Evolutionary conservation across 2,888 invertebrate species (phyloP), one percentile per base, ranked within the genome.

Genomic region (Microplitis deprimator): DNA sequence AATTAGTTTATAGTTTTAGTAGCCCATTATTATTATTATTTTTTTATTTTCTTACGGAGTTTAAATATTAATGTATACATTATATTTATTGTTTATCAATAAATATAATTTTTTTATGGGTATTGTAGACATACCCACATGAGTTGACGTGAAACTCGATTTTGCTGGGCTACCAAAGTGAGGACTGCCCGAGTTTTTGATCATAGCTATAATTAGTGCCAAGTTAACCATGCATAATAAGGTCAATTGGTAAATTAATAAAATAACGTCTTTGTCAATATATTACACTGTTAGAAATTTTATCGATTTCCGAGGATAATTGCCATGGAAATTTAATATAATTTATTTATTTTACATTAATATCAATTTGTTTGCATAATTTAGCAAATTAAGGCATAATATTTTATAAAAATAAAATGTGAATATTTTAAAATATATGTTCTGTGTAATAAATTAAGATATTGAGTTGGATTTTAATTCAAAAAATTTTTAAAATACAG

Each of bases 141-240:
- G 81, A 76, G 82, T 80, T 76, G 86, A 82, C 77, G 85, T 81
- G 67, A 85, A 82, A 81, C 81, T 82, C 79, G 86, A 84, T 81
- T 84, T 84, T 81, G 85, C 88, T 80, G 89, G 89, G 78, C 89
- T 89, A 85, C 89, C 89, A 72, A 85, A 84, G 84, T 87, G 86
- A 74, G 88, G 88, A 83, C 88, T 88, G 79, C 82, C 81, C 67
- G 88, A 86, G 81, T 83, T 85, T 84, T 88, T 88, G 79, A 86
- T 86, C 77, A 83, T 81, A 75, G 85, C 88, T 88, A 85, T 74
- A 79, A 68, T 73, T 70, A 67, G 59, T 62, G 70, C 68, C 41
- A 68, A 68, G 50, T 72, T 39, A 72, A 38, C 60, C 5, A 72
- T 68, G 75, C 68, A 81, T 61, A 71, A 72, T 17, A 68, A 68